Conservation (phyloP, 1,140 invertebrate species). For the Drosophila subpulchrella region DNA sequence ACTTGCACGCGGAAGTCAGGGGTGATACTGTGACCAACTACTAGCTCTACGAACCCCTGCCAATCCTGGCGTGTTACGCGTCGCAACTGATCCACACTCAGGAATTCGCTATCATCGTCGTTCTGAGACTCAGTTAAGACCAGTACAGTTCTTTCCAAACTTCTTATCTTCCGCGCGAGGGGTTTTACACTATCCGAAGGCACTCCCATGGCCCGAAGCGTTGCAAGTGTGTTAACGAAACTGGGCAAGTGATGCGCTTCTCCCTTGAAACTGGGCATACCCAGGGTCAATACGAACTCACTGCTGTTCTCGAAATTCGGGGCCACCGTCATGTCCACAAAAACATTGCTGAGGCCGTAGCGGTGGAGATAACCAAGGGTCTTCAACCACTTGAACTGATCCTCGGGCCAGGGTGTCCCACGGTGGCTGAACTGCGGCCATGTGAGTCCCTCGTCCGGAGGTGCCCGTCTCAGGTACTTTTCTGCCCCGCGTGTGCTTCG, state of each 20-base stretch:
- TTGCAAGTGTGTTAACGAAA: not conserved
- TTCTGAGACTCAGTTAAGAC: constrained; percentile 11
- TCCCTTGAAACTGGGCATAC: constrained; percentile 29
- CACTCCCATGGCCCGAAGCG: constrained; percentile 18
- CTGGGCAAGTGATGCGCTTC: not conserved
- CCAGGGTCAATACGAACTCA: constrained; percentile 31
- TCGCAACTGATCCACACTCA: constrained; percentile 32
- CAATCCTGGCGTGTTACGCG: constrained; percentile 19
- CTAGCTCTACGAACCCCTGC: constrained; percentile 32
- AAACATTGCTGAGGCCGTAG: constrained; percentile 56
- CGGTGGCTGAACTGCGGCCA: constrained; percentile 50
- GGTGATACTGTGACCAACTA: constrained; percentile 25
- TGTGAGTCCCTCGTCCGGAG: constrained; percentile 28
- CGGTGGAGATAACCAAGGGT: constrained; percentile 58
- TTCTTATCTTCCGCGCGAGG: constrained; percentile 5
- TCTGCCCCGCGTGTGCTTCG: not conserved
- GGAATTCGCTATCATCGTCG: constrained; percentile 5
- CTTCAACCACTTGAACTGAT: constrained; percentile 63
- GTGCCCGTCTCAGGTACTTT: constrained; percentile 9
- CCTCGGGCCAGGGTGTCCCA: constrained; percentile 15
- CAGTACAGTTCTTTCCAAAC: constrained; percentile 18
- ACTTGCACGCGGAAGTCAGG: constrained; percentile 11
- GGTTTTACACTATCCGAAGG: fast-evolving
- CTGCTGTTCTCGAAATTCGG: constrained; percentile 19
- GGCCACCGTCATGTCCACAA: constrained; percentile 18